Evolutionary conservation across 2,888 invertebrate genomes (phyloP), one percentile per base, ranked within the genome.

Genomic region (Pelosia muscerda): DNA sequence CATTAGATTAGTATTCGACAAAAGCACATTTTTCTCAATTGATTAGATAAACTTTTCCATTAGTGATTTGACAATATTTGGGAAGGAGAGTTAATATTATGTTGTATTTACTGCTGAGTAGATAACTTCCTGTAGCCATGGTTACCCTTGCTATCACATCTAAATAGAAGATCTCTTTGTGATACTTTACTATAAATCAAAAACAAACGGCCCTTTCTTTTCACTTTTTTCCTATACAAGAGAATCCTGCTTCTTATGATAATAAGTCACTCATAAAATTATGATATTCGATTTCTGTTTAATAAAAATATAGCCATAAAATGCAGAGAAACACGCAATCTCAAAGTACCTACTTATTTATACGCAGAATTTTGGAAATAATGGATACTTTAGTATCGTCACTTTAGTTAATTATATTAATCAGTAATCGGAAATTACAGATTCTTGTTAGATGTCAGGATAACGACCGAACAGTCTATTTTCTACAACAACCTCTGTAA

Each of bases 141-240:
- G 69, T 79, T 69, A 79, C 78, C 78, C 79, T 69, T 31, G 66
- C 76, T 60, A 53, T 60, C 79, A 59, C 79, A 78, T 78, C 78
- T 78, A 76, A 79, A 79, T 78, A 79, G 79, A 69, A 74, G 75
- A 78, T 78, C 79, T 78, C 78, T 78, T 76, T 78, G 75, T 79
- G 79, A 79, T 74, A 62, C 69, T 66, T 73, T 69, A 65, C 75
- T 70, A 79, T 78, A 77, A 77, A 78, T 78, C 79, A 78, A 77
- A 74, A 78, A 79, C 77, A 79, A 79, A 75, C 74, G 77, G 75
- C 68, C 63, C 68, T 61, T 73, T 79, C 77, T 78, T 76, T 74
- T 77, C 68, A 74, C 66, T 71, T 69, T 65, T 65, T 53, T 54
- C 70, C 63, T 78, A 70, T 75, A 42, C 62, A 62, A 34, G 61